phyloP scores from a whole-genome alignment of 2,888 invertebrate species.

The Philereme vetulata region DNA sequence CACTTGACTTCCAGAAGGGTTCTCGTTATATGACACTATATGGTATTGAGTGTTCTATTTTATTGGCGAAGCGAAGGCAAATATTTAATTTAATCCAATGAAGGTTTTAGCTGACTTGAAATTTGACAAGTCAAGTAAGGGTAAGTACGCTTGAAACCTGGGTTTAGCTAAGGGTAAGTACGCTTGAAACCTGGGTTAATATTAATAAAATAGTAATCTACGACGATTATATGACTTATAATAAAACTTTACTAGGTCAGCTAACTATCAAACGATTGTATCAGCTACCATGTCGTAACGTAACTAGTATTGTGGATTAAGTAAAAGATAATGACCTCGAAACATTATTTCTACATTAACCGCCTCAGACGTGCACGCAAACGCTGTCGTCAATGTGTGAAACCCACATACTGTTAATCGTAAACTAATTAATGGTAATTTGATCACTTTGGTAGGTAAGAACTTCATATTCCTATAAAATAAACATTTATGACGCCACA shows the following conservation, averaged over 20 bases:
- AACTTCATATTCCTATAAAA: conserved; percentile 28
- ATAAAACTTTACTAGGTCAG: conserved; percentile 38
- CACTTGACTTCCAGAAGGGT: conserved; percentile 29
- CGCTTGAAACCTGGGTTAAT: no score
- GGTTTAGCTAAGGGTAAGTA: no score
- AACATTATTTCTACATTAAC: conserved; percentile 77
- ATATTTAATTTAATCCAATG: no score
- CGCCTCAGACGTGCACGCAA: conserved; percentile 51
- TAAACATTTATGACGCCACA: conserved; percentile 30
- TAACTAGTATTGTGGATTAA: conserved; percentile 62
- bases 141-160: no score
- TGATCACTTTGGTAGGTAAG: conserved; percentile 38
- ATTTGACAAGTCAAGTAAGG: no score
- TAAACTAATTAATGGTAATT: conserved; percentile 53
- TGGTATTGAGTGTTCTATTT: conserved; percentile 10
- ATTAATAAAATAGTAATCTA: no score
- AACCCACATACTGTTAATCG: conserved; percentile 43
- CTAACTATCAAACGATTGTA: conserved; percentile 29
- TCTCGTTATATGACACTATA: conserved; percentile 21
- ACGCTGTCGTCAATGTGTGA: conserved; percentile 56
- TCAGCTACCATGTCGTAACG: conserved; percentile 55
- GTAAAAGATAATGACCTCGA: conserved; percentile 72
- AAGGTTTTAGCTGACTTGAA: no score
- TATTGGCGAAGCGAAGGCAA: no score
- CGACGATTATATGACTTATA: no score